Evolutionary conservation across 2,113 vertebrate species (phyloP).

Genomic region (Brachyistius frenatus): DNA sequence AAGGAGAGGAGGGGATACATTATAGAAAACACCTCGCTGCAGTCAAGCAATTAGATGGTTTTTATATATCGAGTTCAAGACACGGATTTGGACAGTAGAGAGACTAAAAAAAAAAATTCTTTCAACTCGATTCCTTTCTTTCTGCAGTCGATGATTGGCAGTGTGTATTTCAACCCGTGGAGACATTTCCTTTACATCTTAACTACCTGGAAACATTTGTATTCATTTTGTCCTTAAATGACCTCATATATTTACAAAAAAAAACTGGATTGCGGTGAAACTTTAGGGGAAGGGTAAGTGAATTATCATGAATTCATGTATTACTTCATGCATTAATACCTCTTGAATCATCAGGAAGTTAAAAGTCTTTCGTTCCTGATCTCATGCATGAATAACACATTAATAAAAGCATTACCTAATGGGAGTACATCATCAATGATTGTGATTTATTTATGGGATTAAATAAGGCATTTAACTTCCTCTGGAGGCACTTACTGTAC

Average conservation of each 20-base stretch:
- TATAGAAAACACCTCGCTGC: not conserved
- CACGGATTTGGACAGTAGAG: slow-evolving; percentile 8
- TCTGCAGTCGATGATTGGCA: slow-evolving; percentile 47
- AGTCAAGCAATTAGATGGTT: slow-evolving; percentile 26
- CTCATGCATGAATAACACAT: too few species aligned
- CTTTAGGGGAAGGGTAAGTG: too few species aligned
- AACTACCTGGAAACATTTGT: slow-evolving; percentile 6
- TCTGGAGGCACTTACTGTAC: not conserved
- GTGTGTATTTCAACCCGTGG: slow-evolving; percentile 12
- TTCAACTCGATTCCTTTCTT: slow-evolving; percentile 17
- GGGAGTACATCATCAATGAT: not conserved
- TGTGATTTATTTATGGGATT: not conserved
- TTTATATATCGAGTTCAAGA: slow-evolving; percentile 13
- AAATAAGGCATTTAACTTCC: not conserved
- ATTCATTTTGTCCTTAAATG: slow-evolving; percentile 9
- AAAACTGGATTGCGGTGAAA: too few species aligned
- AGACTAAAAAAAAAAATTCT: not conserved
- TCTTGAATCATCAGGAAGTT: too few species aligned
- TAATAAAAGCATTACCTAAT: too few species aligned
- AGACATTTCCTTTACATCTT: not conserved
- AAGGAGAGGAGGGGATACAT: not conserved
- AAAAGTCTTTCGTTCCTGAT: too few species aligned
- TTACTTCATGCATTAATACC: too few species aligned
- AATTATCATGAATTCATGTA: too few species aligned
- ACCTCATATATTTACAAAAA: slow-evolving; percentile 13